Percentiles rank a stretch among this genome's conserved stretches.
Evolutionary conservation across 2,797 vertebrate species (phyloP).

Genomic region (Avahi laniger): DNA sequence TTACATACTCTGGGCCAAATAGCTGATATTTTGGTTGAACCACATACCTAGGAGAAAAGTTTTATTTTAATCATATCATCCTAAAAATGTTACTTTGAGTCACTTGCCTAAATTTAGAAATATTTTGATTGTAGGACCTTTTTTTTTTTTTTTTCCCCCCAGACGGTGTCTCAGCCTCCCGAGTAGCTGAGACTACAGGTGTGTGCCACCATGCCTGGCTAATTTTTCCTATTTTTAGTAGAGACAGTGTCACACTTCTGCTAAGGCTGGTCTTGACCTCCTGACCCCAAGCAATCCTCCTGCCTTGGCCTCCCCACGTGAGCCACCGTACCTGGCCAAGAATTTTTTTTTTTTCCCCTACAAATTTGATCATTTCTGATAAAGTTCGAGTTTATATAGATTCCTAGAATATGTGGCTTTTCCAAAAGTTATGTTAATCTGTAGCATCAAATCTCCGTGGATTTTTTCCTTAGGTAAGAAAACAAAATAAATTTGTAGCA

Average conservation of each 20-base stretch:
- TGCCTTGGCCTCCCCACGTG: background rate
- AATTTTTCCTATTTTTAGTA: background rate
- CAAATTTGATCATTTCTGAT: conserved; percentile 34
- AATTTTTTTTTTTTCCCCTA: background rate
- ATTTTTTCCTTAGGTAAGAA: background rate
- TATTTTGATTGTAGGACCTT: background rate
- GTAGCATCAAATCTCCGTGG: background rate
- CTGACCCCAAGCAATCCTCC: background rate
- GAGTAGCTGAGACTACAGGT: background rate
- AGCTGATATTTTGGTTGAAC: background rate
- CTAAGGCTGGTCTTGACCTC: background rate
- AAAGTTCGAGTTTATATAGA: background rate
- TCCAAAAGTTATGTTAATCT: conserved; percentile 25
- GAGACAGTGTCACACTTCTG: background rate
- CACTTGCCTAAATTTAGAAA: conserved; percentile 25
- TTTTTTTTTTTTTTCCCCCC: background rate
- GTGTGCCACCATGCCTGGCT: background rate
- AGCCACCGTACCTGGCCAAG: background rate
- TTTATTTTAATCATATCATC: conserved; percentile 16
- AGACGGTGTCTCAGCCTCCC: background rate
- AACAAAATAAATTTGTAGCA: conserved; percentile 28
- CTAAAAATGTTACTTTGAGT: conserved; percentile 34
- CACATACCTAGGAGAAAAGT: background rate
- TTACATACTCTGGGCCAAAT: background rate
- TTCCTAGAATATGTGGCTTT: conserved; percentile 32